Evolutionary conservation across 92 coral and sea anemone genomes (phyloP).

Genomic region (Hydrozoanthus gracilis): DNA sequence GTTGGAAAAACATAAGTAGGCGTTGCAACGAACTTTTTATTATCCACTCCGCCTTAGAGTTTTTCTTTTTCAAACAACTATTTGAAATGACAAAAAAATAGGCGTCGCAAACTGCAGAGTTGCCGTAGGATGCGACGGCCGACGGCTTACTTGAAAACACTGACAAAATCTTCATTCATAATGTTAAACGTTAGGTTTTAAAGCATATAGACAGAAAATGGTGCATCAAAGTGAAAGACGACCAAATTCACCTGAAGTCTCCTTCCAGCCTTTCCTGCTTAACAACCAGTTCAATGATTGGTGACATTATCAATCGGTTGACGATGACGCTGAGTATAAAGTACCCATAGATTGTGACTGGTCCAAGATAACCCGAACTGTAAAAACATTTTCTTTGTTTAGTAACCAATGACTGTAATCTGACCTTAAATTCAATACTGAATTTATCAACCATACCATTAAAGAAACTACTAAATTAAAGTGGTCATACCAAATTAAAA

Average conservation of each 20-base stretch:
- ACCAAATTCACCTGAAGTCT: constrained; percentile 73
- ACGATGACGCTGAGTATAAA: constrained; percentile 85
- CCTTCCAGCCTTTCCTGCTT: constrained; percentile 92
- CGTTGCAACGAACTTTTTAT: no score
- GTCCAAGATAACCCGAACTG: constrained; percentile 94
- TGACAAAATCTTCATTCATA: background rate
- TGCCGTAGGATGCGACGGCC: no score
- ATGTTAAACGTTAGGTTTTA: background rate
- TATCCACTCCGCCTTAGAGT: no score
- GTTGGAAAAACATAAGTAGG: no score
- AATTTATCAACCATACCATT: background rate
- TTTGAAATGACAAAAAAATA: no score
- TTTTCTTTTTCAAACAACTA: no score
- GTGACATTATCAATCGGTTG: constrained; percentile 92
- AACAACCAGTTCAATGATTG: constrained; percentile 86
- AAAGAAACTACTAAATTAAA: no score
- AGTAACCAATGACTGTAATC: background rate
- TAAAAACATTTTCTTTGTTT: background rate
- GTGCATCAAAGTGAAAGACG: background rate
- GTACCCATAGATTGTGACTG: constrained; percentile 87
- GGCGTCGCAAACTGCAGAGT: no score
- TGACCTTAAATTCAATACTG: background rate
- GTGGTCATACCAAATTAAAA: no score
- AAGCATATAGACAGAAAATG: background rate
- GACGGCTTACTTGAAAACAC: background rate